Conservation (phyloP, 2,113 vertebrate genomes). For the Dascyllus trimaculatus region DNA sequence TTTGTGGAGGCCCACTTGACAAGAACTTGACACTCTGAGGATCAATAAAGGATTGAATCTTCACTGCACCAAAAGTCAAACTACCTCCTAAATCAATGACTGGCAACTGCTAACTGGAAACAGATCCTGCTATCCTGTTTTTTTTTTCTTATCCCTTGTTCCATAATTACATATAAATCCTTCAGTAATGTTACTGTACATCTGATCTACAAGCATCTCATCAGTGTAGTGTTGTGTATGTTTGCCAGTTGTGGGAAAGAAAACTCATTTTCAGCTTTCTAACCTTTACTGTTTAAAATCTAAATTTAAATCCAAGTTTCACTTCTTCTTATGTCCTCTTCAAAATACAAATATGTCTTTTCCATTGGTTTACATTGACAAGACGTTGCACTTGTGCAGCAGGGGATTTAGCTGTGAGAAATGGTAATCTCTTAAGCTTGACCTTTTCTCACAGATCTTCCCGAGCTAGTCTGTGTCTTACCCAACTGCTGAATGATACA, state of each 20-base stretch:
- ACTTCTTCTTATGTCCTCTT: not conserved
- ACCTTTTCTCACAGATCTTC: constrained; percentile 62
- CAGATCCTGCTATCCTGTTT: constrained; percentile 7
- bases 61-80: constrained; percentile 67
- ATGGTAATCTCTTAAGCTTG: constrained; percentile 51
- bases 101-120: constrained; percentile 59
- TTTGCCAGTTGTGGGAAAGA: not conserved
- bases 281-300: not conserved
- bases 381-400: constrained; percentile 25
- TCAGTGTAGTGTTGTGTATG: not conserved
- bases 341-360: not conserved
- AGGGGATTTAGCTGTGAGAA: constrained; percentile 35
- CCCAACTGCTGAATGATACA: constrained; percentile 50
- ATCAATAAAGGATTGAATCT: constrained; percentile 77
- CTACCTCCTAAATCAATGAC: constrained; percentile 65
- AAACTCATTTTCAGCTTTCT: not conserved
- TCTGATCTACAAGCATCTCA: not conserved
- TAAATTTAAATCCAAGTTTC: not conserved
- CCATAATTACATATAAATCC: not conserved
- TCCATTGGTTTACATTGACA: constrained; percentile 9
- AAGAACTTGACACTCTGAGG: constrained; percentile 63
- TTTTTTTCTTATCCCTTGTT: not conserved
- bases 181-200: not conserved
- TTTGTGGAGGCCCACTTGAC: constrained; percentile 59
- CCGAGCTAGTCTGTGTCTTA: constrained; percentile 32